Evolutionary conservation across 2,113 vertebrate species (phyloP).

Genomic region (Astur gentilis): DNA sequence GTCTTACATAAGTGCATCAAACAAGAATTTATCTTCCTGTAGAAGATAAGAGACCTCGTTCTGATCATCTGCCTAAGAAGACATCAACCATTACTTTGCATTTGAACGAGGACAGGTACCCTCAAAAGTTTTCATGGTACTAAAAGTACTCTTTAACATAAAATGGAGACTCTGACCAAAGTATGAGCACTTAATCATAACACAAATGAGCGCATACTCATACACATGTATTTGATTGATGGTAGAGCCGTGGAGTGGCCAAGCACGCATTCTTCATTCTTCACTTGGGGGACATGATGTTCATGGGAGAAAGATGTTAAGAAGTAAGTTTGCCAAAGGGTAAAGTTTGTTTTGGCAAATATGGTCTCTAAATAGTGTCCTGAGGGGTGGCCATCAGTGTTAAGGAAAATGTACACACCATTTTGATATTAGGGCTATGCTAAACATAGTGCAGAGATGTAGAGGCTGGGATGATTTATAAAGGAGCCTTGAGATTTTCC

Average conservation of each 20-base stretch:
- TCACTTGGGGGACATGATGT: neutral
- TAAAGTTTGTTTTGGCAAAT: slow-evolving; percentile 26
- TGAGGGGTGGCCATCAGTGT: neutral
- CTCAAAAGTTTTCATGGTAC: neutral
- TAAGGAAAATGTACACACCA: neutral
- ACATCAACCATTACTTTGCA: neutral
- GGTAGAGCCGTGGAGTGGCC: neutral
- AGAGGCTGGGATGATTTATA: neutral
- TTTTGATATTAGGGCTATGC: neutral
- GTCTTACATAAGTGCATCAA: neutral
- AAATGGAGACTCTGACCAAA: neutral
- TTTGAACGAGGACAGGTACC: neutral
- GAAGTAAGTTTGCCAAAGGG: neutral
- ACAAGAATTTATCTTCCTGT: neutral
- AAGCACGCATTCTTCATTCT: neutral
- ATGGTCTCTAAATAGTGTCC: neutral
- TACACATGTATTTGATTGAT: neutral
- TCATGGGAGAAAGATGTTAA: neutral
- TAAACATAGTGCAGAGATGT: slow-evolving; percentile 21
- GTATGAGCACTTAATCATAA: neutral
- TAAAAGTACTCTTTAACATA: neutral
- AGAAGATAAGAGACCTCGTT: neutral
- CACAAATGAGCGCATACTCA: neutral
- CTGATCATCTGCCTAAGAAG: neutral
- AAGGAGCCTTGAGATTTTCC: slow-evolving; percentile 1